Evolutionary conservation across 2,888 invertebrate species (phyloP).

Genomic region (Napeogenes sylphis): DNA sequence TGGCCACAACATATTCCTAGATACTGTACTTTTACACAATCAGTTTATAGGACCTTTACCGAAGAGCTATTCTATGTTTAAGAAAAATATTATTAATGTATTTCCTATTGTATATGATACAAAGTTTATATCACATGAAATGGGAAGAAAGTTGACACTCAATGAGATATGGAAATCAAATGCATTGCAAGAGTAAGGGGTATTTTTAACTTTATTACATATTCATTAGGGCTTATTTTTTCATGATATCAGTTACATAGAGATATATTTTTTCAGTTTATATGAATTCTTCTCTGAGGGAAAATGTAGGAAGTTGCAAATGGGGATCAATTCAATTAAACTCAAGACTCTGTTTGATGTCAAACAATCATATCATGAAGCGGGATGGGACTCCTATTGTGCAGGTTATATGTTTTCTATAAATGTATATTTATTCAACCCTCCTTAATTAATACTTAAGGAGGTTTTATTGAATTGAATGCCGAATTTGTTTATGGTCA

Average conservation of each 20-base stretch:
- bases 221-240: not conserved
- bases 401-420: constrained; percentile 58
- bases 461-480: no score
- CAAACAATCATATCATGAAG: constrained; percentile 80
- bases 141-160: constrained; percentile 62
- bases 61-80: constrained; percentile 80
- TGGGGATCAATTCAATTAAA: constrained; percentile 50
- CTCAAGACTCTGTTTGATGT: constrained; percentile 52
- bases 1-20: constrained; percentile 86
- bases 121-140: constrained; percentile 80
- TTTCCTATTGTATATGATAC: constrained; percentile 86
- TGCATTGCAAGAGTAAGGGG: constrained; percentile 65
- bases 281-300: constrained; percentile 79
- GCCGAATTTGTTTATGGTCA: no score
- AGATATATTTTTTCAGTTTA: constrained; percentile 55
- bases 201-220: constrained; percentile 9
- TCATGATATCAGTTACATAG: not conserved
- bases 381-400: constrained; percentile 90
- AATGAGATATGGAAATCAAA: constrained; percentile 74
- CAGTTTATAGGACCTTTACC: constrained; percentile 85
- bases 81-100: constrained; percentile 76
- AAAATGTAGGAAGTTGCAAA: constrained; percentile 55
- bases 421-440: not conserved
- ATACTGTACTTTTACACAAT: constrained; percentile 82
- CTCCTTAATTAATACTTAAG: no score